Evolutionary conservation across 2,113 vertebrate genomes (phyloP).

Genomic region (Phaethornis superciliosus): DNA sequence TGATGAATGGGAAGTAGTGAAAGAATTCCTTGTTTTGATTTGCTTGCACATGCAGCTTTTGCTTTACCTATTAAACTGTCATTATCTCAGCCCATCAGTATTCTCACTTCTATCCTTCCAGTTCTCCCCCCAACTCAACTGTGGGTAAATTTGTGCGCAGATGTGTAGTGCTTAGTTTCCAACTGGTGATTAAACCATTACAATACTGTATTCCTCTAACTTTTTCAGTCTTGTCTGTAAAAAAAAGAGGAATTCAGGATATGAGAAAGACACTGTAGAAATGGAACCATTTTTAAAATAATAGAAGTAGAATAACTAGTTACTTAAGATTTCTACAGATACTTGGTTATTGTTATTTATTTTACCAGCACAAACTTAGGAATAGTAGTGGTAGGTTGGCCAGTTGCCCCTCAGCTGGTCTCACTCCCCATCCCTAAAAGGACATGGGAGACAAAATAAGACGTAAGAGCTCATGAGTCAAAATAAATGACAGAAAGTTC

Average conservation of each 20-base stretch:
- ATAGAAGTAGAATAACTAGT: neutral
- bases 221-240: neutral
- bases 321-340: neutral
- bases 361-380: neutral
- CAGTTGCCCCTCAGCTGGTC: neutral
- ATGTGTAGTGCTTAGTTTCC: no score
- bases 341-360: neutral
- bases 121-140: neutral
- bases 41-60: fast-evolving
- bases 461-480: fast-evolving
- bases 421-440: neutral
- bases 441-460: neutral
- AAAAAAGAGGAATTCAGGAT: neutral
- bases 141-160: no score
- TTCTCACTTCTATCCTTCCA: neutral
- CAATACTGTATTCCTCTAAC: neutral
- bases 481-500: neutral
- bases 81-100: neutral
- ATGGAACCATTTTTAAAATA: neutral
- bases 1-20: neutral
- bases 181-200: no score
- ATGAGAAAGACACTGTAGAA: neutral
- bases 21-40: neutral
- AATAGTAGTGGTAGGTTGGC: neutral
- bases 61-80: neutral